Conservation (phyloP, 2,797 vertebrate species). For the Periophthalmus magnuspinnatus region DNA sequence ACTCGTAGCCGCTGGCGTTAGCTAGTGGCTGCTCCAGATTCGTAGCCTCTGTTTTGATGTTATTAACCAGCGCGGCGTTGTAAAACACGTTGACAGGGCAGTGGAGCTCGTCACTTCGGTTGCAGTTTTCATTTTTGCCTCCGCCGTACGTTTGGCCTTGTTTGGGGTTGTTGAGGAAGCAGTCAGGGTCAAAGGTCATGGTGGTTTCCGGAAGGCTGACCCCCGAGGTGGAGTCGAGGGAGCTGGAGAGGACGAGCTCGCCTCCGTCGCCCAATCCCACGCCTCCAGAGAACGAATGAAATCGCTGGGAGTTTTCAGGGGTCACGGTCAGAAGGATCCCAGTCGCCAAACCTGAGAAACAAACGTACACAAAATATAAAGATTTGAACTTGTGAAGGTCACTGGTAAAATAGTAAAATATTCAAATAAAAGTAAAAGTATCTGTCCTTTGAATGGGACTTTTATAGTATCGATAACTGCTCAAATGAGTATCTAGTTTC, state of each 20-base stretch:
- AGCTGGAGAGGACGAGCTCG: constrained; percentile 95
- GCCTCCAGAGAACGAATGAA: constrained; percentile 87
- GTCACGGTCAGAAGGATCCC: constrained; percentile 88
- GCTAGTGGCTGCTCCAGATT: constrained; percentile 90
- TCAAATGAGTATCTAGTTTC: too few relatives aligned
- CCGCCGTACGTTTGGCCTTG: constrained; percentile 98
- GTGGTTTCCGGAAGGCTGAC: constrained; percentile 91
- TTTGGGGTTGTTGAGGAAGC: constrained; percentile 99
- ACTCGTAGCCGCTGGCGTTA: constrained; percentile 80
- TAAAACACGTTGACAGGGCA: constrained; percentile 80
- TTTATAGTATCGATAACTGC: too few relatives aligned
- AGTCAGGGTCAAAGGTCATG: constrained; percentile 98
- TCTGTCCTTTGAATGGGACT: too few relatives aligned
- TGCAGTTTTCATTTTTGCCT: constrained; percentile 83
- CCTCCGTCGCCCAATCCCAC: constrained; percentile 85
- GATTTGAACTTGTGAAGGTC: too few relatives aligned
- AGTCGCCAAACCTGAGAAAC: constrained; percentile 54
- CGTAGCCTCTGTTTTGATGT: constrained; percentile 92
- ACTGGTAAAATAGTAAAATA: too few relatives aligned
- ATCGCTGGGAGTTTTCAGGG: constrained; percentile 90
- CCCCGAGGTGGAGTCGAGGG: constrained; percentile 83
- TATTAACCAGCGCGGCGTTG: constrained; percentile 84
- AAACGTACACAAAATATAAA: background rate
- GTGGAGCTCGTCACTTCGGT: constrained; percentile 62
- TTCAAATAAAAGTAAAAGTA: too few relatives aligned